Evolutionary conservation across 1,140 invertebrate species (phyloP).

Genomic region (Fopius arisanus): DNA sequence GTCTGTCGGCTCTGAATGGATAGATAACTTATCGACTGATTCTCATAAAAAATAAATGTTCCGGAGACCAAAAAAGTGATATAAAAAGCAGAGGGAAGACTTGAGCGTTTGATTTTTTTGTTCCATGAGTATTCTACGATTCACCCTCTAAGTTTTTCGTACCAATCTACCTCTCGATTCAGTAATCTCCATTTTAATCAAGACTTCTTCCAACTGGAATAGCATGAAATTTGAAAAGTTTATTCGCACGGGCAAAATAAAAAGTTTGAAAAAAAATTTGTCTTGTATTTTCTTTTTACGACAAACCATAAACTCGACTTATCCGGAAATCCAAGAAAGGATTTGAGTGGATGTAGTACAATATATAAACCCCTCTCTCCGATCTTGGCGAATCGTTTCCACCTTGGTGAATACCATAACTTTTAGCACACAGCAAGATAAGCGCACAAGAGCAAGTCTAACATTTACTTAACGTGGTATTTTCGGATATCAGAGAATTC

Average conservation of each 20-base stretch:
- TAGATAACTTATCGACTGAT: too few species aligned
- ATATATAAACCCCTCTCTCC: background rate
- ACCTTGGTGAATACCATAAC: background rate
- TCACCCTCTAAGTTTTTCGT: too few species aligned
- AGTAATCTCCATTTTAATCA: background rate
- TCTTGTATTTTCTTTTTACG: background rate
- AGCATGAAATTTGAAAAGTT: background rate
- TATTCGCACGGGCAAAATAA: background rate
- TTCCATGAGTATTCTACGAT: too few species aligned
- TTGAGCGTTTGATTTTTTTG: too few species aligned
- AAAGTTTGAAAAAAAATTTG: background rate
- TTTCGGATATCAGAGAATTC: background rate
- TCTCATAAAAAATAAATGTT: too few species aligned
- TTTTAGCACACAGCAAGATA: background rate
- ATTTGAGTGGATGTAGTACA: constrained; percentile 1
- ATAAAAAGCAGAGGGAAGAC: too few species aligned
- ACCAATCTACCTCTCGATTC: background rate
- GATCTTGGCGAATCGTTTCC: background rate
- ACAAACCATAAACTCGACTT: background rate
- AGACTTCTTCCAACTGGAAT: background rate
- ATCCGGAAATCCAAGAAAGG: background rate
- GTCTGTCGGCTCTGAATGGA: too few species aligned
- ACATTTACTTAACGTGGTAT: background rate
- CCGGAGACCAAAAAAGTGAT: too few species aligned
- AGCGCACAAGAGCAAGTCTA: background rate